Percentiles rank a stretch among this genome's conserved stretches.
Evolutionary conservation across 1,140 invertebrate species (phyloP).

Genomic region (Ostrea edulis): DNA sequence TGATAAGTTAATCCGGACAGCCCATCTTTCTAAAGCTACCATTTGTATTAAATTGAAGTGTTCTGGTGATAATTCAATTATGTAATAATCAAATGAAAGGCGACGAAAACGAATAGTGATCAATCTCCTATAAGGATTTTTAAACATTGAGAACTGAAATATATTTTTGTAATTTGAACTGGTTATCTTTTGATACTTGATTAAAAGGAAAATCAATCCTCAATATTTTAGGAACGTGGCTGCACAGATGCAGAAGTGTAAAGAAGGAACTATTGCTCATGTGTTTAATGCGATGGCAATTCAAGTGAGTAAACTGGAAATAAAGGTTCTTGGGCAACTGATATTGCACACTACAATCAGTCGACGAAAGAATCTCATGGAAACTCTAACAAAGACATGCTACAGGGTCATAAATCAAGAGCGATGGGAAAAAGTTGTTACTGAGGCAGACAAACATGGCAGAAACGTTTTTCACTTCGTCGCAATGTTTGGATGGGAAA

Average conservation of each 20-base stretch:
- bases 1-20: too few species aligned
- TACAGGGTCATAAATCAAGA: background rate
- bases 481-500: conserved; percentile 6
- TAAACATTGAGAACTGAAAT: too few species aligned
- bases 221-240: background rate
- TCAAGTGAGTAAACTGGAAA: background rate
- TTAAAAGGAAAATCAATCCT: background rate
- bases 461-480: conserved; percentile 1
- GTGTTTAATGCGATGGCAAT: background rate
- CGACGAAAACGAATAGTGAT: too few species aligned
- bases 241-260: background rate
- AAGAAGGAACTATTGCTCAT: background rate
- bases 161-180: too few species aligned
- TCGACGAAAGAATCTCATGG: background rate
- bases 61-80: too few species aligned
- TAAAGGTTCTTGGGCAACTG: conserved; percentile 7
- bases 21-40: too few species aligned
- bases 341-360: background rate
- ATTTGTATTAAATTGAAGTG: too few species aligned
- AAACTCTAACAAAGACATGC: background rate
- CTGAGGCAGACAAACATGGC: conserved; percentile 14
- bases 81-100: too few species aligned
- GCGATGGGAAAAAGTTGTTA: background rate
- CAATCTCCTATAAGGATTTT: too few species aligned
- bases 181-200: too few species aligned